Evolutionary conservation across 2,888 invertebrate genomes (phyloP).

Genomic region (Sisyra terminalis): DNA sequence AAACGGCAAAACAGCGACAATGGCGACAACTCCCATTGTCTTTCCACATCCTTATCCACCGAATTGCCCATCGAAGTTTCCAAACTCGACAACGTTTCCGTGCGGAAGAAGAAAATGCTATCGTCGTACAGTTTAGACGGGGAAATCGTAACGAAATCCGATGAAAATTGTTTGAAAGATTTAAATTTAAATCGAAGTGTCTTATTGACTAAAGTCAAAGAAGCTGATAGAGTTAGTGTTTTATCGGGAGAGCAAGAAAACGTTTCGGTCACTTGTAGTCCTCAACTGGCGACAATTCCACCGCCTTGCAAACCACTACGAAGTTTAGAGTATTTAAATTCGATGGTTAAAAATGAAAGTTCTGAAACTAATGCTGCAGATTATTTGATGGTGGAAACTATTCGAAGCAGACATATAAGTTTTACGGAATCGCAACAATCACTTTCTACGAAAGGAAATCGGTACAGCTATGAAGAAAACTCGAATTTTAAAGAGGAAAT

Average conservation of each 20-base stretch:
- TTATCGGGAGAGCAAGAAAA: constrained; percentile 3
- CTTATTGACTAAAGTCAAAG: too few relatives aligned
- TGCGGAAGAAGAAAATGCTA: too few relatives aligned
- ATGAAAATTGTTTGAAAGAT: too few relatives aligned
- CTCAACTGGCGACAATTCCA: constrained; percentile 6
- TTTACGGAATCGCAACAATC: constrained; percentile 4
- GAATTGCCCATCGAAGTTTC: too few relatives aligned
- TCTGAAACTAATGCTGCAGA: constrained; percentile 4
- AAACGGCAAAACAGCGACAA: too few relatives aligned
- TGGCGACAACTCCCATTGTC: too few relatives aligned
- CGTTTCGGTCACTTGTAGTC: constrained; percentile 3
- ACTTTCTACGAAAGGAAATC: neutral
- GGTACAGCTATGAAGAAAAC: neutral
- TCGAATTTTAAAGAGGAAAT: constrained; percentile 2
- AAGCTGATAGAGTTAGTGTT: constrained; percentile 2
- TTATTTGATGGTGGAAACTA: constrained; percentile 4
- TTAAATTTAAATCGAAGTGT: too few relatives aligned
- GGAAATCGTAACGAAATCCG: too few relatives aligned
- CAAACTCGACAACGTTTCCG: too few relatives aligned
- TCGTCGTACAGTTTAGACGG: too few relatives aligned
- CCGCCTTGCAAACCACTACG: constrained; percentile 8
- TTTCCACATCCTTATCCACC: too few relatives aligned
- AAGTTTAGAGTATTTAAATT: constrained; percentile 7
- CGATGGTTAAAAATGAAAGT: constrained; percentile 1
- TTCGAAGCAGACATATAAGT: constrained; percentile 7